These are phyloP conservation scores for Labia minor DNA, from an alignment of 2,888 invertebrate species.

Conservation along the genomic window DNA sequence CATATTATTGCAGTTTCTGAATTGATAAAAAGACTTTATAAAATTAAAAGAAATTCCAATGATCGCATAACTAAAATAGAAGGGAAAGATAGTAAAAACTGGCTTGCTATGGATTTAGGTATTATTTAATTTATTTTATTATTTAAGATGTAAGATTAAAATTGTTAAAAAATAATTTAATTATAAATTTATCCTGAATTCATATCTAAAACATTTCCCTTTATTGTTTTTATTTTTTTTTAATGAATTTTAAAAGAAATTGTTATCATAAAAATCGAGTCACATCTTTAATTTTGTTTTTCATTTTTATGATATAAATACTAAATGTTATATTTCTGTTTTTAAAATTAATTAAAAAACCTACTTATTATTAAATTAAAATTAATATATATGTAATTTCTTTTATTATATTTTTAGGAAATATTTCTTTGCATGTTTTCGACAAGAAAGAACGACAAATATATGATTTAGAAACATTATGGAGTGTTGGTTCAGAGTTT, in stretches of 20 bases:
- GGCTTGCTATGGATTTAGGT: constrained; percentile 89
- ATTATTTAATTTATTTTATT: constrained; percentile 28
- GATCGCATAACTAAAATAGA: constrained; percentile 67
- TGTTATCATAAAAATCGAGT: too few relatives aligned
- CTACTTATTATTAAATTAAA: neutral
- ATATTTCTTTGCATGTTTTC: constrained; percentile 85
- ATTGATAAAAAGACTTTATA: constrained; percentile 64
- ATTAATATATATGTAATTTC: neutral
- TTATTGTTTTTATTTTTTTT: too few relatives aligned
- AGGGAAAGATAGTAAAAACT: constrained; percentile 62
- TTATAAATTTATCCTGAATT: too few relatives aligned
- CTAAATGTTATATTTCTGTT: too few relatives aligned
- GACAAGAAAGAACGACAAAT: constrained; percentile 51
- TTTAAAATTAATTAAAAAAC: constrained; percentile 8
- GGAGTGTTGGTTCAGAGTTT: constrained; percentile 75
- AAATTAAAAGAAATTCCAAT: constrained; percentile 50
- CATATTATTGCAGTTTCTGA: constrained; percentile 65
- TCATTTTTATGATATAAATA: too few relatives aligned
- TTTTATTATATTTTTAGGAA: constrained; percentile 51
- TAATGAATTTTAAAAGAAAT: too few relatives aligned
- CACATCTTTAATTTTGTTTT: too few relatives aligned
- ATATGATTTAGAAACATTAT: constrained; percentile 84
- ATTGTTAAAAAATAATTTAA: too few relatives aligned
- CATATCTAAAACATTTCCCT: too few relatives aligned
- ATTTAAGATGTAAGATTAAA: too few relatives aligned